Conservation (phyloP, 2,113 vertebrate species). For the Picathartes gymnocephalus region DNA sequence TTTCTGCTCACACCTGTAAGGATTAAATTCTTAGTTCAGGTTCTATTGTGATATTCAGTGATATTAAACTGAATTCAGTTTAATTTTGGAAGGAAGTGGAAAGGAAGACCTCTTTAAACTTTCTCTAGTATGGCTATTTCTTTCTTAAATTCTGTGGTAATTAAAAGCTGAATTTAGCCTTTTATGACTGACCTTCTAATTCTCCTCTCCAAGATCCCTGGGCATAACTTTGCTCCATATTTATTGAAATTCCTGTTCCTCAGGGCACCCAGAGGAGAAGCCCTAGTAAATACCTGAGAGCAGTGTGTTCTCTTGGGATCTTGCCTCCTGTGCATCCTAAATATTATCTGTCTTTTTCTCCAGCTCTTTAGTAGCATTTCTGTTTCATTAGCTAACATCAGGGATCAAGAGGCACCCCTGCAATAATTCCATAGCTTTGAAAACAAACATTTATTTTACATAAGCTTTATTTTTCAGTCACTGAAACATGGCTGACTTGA, state of each 20-base stretch:
- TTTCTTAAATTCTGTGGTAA: not conserved
- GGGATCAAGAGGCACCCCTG: not conserved
- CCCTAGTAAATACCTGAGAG: not conserved
- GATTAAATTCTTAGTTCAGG: not conserved
- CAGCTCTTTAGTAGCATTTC: not conserved
- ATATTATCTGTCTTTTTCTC: not conserved
- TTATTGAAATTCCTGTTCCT: not conserved
- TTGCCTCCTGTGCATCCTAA: not conserved
- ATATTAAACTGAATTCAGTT: not conserved
- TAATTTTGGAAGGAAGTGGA: not conserved
- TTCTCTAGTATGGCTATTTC: not conserved
- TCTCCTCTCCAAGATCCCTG: not conserved
- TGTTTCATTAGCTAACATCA: not conserved
- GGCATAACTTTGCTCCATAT: not conserved
- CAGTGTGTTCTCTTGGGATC: not conserved
- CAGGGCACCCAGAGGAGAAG: not conserved
- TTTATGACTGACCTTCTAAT: not conserved
- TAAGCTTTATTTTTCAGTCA: not conserved
- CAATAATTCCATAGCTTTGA: not conserved
- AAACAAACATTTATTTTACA: not conserved
- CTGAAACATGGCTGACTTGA: not conserved
- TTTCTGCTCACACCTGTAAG: not conserved
- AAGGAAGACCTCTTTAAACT: not conserved
- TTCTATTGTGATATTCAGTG: not conserved
- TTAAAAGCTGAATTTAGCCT: not conserved